Percentiles rank a stretch among this genome's conserved stretches.
phyloP scores from a whole-genome alignment of 2,797 vertebrate genomes.

The Aselliscus stoliczkanus region DNA sequence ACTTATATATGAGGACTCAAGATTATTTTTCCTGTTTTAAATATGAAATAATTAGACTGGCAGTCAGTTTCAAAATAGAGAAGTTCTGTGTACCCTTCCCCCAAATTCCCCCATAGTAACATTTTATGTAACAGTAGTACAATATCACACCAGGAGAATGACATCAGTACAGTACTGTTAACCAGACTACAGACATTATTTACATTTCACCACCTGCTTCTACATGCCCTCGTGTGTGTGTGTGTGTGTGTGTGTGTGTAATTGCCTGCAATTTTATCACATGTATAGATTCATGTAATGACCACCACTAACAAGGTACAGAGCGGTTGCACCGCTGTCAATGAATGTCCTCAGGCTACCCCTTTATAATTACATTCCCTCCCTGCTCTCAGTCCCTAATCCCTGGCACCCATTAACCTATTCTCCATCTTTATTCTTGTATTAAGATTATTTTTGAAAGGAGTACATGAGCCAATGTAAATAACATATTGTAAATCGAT shows the following conservation, averaged over 20 bases:
- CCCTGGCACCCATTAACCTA: background rate
- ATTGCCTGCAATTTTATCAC: background rate
- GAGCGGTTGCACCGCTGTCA: background rate
- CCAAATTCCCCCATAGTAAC: background rate
- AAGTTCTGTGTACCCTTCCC: background rate
- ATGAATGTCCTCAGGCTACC: background rate
- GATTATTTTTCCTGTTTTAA: background rate
- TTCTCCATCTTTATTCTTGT: background rate
- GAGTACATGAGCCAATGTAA: background rate
- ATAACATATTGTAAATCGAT: background rate
- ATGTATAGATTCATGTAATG: background rate
- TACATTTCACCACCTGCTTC: background rate
- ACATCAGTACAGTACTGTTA: background rate
- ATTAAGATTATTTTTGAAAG: background rate
- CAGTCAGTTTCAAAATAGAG: background rate
- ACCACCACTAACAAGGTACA: background rate
- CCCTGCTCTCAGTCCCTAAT: background rate
- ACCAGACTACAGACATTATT: background rate
- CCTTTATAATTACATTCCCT: background rate
- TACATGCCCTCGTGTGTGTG: background rate
- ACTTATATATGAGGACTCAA: background rate
- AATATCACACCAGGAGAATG: background rate
- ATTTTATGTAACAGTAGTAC: background rate
- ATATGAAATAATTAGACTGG: background rate
- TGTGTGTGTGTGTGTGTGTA: background rate